These are phyloP conservation scores for Osmoderma eremita DNA, from an alignment of 2,888 invertebrate genomes.

Conservation along the genomic window DNA sequence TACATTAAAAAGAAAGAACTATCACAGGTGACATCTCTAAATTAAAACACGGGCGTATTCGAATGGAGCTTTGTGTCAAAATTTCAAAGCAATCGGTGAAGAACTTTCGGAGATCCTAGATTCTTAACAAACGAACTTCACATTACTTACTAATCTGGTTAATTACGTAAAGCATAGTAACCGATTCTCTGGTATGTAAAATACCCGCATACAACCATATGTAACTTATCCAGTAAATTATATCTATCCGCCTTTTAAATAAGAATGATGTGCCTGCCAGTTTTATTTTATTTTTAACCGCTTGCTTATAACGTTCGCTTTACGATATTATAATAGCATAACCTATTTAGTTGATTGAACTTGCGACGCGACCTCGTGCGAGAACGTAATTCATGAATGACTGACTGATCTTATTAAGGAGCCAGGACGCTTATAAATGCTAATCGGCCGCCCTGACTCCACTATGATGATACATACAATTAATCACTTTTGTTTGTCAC, in stretches of 20 bases:
- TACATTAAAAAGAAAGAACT: no score
- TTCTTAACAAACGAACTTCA: no score
- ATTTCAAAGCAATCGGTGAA: no score
- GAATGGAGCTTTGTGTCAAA: no score
- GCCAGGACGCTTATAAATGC: conserved; percentile 17
- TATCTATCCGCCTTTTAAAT: background rate
- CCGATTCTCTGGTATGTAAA: conserved; percentile 10
- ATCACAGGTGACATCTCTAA: no score
- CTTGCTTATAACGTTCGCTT: background rate
- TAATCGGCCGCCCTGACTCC: conserved; percentile 2
- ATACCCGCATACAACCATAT: conserved; percentile 24
- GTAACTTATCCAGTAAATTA: conserved; percentile 5
- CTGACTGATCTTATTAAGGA: conserved; percentile 32
- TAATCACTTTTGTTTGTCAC: conserved; percentile 28
- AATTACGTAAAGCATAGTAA: background rate
- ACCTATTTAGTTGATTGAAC: conserved; percentile 37
- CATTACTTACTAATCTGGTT: no score
- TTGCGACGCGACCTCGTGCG: conserved; percentile 19
- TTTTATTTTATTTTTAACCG: background rate
- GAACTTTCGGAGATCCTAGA: no score
- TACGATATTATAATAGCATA: conserved; percentile 7
- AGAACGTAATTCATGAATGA: conserved; percentile 29
- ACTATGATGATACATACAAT: conserved; percentile 4
- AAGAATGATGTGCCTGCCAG: conserved; percentile 6
- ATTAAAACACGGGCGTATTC: no score